A percentile compares a stretch with the other conserved stretches of the same genome.
phyloP scores from a whole-genome alignment of 2,888 invertebrate genomes.

The Holacanthella duospinosa region DNA sequence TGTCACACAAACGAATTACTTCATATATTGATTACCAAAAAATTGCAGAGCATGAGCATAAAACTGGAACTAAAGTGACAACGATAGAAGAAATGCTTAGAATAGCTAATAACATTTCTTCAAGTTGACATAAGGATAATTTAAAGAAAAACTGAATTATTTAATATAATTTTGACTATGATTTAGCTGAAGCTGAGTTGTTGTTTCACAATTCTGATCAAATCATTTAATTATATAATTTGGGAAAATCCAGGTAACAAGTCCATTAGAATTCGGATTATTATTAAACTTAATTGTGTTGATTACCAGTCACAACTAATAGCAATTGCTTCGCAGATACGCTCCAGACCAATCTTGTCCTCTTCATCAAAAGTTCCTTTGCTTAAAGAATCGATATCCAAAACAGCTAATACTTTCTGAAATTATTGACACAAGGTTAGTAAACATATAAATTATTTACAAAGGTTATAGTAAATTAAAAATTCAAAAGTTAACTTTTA shows the following conservation, averaged over 20 bases:
- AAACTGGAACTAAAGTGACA: conserved; percentile 29
- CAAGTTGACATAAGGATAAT: not conserved
- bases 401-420: conserved; percentile 23
- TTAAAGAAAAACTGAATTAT: no score
- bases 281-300: not conserved
- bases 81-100: conserved; percentile 30
- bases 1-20: conserved; percentile 18
- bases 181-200: not conserved
- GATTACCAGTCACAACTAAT: not conserved
- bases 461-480: no score
- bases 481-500: not conserved
- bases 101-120: conserved; percentile 10
- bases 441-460: not conserved
- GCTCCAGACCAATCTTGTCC: conserved; percentile 27
- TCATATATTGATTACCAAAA: conserved; percentile 26
- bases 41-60: conserved; percentile 26
- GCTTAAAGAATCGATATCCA: conserved; percentile 28
- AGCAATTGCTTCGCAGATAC: not conserved
- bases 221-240: not conserved
- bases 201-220: not conserved
- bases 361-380: conserved; percentile 23
- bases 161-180: no score
- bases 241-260: no score
- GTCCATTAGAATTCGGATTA: no score
- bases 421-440: not conserved